phyloP scores from a whole-genome alignment of 2,797 vertebrate genomes.

The Danio albolineatus region DNA sequence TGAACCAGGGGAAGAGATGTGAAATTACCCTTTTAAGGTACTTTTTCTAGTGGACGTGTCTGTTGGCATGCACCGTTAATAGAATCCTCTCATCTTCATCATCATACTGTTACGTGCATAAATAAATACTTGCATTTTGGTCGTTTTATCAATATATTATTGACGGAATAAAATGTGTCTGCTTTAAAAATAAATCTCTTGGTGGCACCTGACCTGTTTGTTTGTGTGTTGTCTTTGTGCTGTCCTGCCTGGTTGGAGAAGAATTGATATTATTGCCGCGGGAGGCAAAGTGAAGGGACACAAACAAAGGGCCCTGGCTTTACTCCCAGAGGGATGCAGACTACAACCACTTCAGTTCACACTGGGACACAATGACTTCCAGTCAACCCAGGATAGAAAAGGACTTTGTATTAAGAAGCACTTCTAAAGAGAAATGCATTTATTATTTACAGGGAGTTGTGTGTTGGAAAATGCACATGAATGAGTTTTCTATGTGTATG shows the following conservation, averaged over 20 bases:
- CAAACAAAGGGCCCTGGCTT: constrained; percentile 28
- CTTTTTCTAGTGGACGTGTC: constrained; percentile 39
- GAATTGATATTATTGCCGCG: constrained; percentile 48
- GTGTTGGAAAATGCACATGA: constrained; percentile 66
- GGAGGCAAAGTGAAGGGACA: constrained; percentile 38
- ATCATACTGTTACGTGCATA: constrained; percentile 9
- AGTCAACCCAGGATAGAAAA: constrained; percentile 55
- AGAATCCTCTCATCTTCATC: constrained; percentile 12
- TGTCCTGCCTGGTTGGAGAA: constrained; percentile 36
- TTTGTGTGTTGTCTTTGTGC: constrained; percentile 26
- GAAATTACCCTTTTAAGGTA: constrained; percentile 49
- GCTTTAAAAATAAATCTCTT: constrained; percentile 21
- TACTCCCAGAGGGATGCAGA: constrained; percentile 25
- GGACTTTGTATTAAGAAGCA: constrained; percentile 60
- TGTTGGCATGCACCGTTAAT: not conserved
- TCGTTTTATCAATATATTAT: constrained; percentile 39
- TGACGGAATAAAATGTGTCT: constrained; percentile 17
- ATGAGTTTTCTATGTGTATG: constrained; percentile 53
- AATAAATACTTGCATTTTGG: constrained; percentile 22
- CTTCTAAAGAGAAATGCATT: constrained; percentile 64
- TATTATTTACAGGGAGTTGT: constrained; percentile 72
- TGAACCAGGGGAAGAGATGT: constrained; percentile 28
- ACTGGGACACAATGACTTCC: constrained; percentile 55
- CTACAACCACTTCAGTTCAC: constrained; percentile 40
- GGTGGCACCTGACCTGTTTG: constrained; percentile 38